phyloP scores from a whole-genome alignment of 2,888 invertebrate genomes.

The Tachina fera region DNA sequence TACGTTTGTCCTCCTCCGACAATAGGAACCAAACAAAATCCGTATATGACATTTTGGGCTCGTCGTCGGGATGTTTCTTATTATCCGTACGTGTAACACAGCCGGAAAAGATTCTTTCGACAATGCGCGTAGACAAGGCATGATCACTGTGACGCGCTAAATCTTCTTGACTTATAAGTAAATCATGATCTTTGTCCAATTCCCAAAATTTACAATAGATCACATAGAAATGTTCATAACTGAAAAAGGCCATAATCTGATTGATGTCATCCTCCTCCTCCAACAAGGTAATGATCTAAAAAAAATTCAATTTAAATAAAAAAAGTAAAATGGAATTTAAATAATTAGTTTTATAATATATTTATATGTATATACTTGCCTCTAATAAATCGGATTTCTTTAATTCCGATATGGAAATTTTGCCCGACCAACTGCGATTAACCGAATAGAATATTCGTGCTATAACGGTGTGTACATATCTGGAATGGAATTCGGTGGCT shows the following conservation, averaged over 20 bases:
- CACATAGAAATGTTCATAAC: constrained; percentile 99
- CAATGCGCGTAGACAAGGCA: constrained; percentile 97
- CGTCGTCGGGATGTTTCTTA: constrained; percentile 84
- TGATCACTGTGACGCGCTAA: constrained; percentile 97
- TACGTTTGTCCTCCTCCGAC: constrained; percentile 99
- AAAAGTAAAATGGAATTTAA: background rate
- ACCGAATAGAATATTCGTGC: constrained; percentile 98
- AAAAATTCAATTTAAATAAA: background rate
- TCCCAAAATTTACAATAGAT: constrained; percentile 99
- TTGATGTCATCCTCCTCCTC: constrained; percentile 99
- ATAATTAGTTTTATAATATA: background rate
- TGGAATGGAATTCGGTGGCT: constrained; percentile 98
- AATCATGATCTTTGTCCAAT: constrained; percentile 98
- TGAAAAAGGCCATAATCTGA: constrained; percentile 94
- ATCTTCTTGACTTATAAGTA: constrained; percentile 97
- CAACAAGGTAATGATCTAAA: constrained; percentile 89
- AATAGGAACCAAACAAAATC: constrained; percentile 99
- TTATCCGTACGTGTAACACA: constrained; percentile 93
- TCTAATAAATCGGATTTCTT: constrained; percentile 94
- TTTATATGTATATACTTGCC: constrained; percentile 78
- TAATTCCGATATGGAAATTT: constrained; percentile 93
- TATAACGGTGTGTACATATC: constrained; percentile 99
- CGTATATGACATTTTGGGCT: constrained; percentile 96
- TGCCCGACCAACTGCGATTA: constrained; percentile 98
- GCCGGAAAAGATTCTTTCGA: constrained; percentile 98